Evolutionary conservation across 2,888 invertebrate species (phyloP), one percentile per base, ranked within the genome.

Genomic region (Diarsia rubi): DNA sequence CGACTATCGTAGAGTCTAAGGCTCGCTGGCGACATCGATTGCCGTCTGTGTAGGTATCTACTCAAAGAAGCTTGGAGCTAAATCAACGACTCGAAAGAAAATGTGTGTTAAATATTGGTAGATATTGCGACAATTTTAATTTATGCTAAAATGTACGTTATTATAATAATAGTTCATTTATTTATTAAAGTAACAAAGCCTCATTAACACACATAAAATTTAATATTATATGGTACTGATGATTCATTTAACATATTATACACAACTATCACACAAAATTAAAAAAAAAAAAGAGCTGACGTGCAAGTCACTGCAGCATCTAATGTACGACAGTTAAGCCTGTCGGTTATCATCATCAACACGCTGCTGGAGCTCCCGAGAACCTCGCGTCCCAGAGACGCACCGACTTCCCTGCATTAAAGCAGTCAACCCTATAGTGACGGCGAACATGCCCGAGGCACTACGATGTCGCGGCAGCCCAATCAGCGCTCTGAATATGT

Each of bases 1-100:
- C 91, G 88, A 89, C 89, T 82, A 81, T 83, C 88, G 92, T 87
- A 88, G 90, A 90, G 91, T 91, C 90, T 88, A 82, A 89, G 91
- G 90, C 92, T 92, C 91, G 92, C 91, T 88, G 91, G 83, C 89
- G 89, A 88, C 92, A 94, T 95, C 94, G 94, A 95, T 94, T 93
- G 89, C 89, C 91, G 90, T 93, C 93, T 92, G 60, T 52, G 0
- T 57, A 54, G 19, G 8, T 68, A 62, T n/a, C 44, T 45, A 73
- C 21, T 52, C 21, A 11, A 42, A 71, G 0, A 45, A 59, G 21
- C 3, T 14, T 19, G 8, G 0, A 57, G 19, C 59, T 47, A 45
- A 44, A 54, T 37, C 19, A 69, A 47, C n/a, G 16, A 37, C 37
- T 45, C 4, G 47, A 76, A 37, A 12, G 1, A 16, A 52, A 54